Base-by-base conservation (phyloP, 1,140 invertebrate genomes). In the Macrobrachium nipponense region DNA sequence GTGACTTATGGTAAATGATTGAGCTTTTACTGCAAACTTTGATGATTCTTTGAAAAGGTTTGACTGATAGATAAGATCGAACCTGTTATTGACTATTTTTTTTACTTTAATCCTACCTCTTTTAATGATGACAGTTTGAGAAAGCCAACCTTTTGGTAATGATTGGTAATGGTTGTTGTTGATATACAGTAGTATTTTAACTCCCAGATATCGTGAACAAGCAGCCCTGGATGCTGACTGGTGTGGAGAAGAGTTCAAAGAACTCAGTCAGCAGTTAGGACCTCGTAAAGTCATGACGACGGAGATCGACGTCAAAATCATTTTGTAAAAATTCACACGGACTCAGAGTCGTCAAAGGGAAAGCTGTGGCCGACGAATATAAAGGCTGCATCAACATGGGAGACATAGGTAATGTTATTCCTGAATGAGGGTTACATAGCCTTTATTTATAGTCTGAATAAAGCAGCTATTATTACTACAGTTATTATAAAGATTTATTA, bases 261-360 rank as follows among this genome's bases (percentile, higher is more conserved):
- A 95, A 90, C 94, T 98, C 80, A 92, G 97, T 36, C 93, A 95
- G 86, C 94, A 96, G 90, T 90, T 97, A 59, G 84, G 84, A 18
- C 77, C 78, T 1, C 58, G 78, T 23, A 86, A 86, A 44, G 77
- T 80, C 14, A 51, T 86, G 36, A 61, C 70, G 51, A 66, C 84
- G n/a, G 84, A 86, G n/a, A 86, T 27, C 73, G 60, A 80, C 75
- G 78, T 86, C 12, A 80, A 75, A 51, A 68, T 73, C 27, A 23
- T 95, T 97, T 90, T 97, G 97, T 91, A 95, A 95, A 90, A 96
- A 99, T 92, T 93, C 96, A 7, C 93, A 94, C 82, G 95, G 95
- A 90, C 91, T 99, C 76, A 91, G 94, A 89, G 93, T 98, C 0
- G 92, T 98, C 18, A 93, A 95, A 89, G 97, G 97, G 73, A 94